Evolutionary conservation across 2,113 vertebrate genomes (phyloP).

Genomic region (Pseudonaja textilis): DNA sequence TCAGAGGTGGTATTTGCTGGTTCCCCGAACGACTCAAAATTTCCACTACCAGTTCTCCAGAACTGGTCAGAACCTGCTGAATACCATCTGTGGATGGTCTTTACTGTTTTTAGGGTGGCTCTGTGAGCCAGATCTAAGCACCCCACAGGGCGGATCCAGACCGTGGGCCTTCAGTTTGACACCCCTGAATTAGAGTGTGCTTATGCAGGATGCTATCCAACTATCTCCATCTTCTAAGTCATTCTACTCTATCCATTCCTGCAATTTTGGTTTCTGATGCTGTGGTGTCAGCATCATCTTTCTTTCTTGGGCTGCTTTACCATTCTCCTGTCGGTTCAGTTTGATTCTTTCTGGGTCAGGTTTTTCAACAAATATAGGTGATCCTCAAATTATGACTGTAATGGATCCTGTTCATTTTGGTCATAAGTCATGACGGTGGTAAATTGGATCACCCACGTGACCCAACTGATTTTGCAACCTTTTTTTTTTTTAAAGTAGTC

Average conservation of each 20-base stretch:
- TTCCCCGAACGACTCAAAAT: no score
- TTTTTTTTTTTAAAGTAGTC: neutral
- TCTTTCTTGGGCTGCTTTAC: neutral
- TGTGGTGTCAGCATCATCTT: neutral
- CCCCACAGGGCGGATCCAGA: no score
- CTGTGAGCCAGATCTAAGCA: no score
- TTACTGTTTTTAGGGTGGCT: no score
- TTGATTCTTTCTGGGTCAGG: neutral
- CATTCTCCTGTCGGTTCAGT: neutral
- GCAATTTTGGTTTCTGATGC: neutral
- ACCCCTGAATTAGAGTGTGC: neutral
- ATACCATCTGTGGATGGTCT: no score
- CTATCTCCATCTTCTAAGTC: neutral
- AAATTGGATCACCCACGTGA: neutral
- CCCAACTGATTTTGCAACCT: neutral
- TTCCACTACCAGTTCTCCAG: no score
- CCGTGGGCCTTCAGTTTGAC: neutral
- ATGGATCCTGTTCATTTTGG: neutral
- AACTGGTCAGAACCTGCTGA: no score
- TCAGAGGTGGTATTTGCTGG: no score
- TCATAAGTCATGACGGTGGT: neutral
- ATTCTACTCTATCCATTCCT: neutral
- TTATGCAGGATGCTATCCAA: neutral
- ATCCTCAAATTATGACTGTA: neutral
- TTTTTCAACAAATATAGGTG: neutral